Evolutionary conservation across 1,140 invertebrate genomes (phyloP), one percentile per base, ranked within the genome.

Genomic region (Pseudachorutes palmiensis): DNA sequence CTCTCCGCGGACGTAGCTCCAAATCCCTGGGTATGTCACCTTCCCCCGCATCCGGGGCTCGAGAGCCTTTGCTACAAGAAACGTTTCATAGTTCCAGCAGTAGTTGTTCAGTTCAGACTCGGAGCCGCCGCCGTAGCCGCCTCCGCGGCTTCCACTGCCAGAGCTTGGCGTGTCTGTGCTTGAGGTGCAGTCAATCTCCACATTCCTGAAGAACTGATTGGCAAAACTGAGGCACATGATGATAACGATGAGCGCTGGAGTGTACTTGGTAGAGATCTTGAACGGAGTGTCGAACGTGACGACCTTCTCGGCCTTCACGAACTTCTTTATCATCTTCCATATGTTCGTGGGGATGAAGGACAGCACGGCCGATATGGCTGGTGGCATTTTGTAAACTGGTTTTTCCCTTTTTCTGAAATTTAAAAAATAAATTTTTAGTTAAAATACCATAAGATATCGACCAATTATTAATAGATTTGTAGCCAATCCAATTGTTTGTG

Each of bases 21-120:
- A 60, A 1, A 68, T 55, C 32, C 67, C 67, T 1, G 67, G 67
- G 36, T 68, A 68, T 22, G 67, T 68, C n/a, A 68, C 67, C 26
- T 49, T 45, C 24, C 67, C 67, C 22, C 67, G 45, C 67, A 68
- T 68, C 0, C 29, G 2, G 5, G 67, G 62, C n/a, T 68, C 33
- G n/a, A 68, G 30, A 0, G 67, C 67, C 62, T 60, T 68, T 0
- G 51, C 62, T 2, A 68, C 67, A 5, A 68, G 49, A 29, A 68
- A 68, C 1, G 67, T 68, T 12, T 68, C 67, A n/a, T 64, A 45
- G 32, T 68, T 68, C 67, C 67, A 68, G 41, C 67, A 68, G 55
- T 57, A 68, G 36, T 68, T 55, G 51, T 68, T 68, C 1, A 68
- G 62, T 26, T 68, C 67, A 2, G 66, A 16, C 5, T 67, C 66